A percentile compares a stretch with the other conserved stretches of the same genome.
phyloP scores from a whole-genome alignment of 1,140 invertebrate species.

The Elysia chlorotica region DNA sequence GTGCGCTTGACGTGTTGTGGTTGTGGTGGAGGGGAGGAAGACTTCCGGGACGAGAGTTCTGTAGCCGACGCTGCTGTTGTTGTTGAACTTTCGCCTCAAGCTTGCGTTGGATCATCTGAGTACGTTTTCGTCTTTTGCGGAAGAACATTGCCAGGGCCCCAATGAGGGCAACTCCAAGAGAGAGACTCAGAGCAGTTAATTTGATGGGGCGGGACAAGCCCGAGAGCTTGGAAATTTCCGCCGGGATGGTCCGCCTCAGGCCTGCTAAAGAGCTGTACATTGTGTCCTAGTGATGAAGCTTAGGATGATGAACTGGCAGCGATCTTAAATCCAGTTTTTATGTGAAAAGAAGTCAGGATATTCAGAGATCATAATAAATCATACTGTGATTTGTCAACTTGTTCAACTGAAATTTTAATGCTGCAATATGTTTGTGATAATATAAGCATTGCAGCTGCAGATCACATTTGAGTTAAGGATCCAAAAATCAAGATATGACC shows the following conservation, averaged over 20 bases:
- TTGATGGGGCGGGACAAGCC: conserved; percentile 36
- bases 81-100: conserved; percentile 27
- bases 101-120: conserved; percentile 27
- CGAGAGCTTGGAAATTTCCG: conserved; percentile 11
- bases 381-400: too few species aligned
- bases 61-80: conserved; percentile 17
- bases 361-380: too few species aligned
- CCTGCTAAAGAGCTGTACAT: conserved; percentile 29
- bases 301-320: too few species aligned
- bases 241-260: conserved; percentile 19
- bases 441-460: too few species aligned
- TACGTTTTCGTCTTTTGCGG: conserved; percentile 20
- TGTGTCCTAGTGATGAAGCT: too few species aligned
- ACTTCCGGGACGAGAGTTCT: too few species aligned
- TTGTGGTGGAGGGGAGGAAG: conserved; percentile 6
- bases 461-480: too few species aligned
- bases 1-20: not conserved
- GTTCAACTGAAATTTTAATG: too few species aligned
- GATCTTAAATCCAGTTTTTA: too few species aligned
- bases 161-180: conserved; percentile 49
- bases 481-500: too few species aligned
- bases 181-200: conserved; percentile 42
- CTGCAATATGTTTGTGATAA: too few species aligned
- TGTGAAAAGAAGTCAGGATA: too few species aligned
- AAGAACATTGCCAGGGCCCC: conserved; percentile 47